These are phyloP conservation scores for Griposia aprilina DNA, from an alignment of 2,888 invertebrate genomes.

Conservation along the genomic window DNA sequence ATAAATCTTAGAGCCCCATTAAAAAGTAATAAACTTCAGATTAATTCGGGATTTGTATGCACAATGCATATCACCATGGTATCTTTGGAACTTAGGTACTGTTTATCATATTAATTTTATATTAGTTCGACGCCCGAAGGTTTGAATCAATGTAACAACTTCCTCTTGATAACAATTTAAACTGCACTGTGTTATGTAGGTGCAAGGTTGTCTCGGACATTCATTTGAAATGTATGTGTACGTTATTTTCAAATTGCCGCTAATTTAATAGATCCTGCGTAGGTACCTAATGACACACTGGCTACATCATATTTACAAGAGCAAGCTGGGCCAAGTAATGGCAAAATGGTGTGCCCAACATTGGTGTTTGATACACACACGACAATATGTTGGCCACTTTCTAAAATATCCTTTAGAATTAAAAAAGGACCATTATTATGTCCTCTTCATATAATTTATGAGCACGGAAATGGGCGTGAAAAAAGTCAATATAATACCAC, in stretches of 20 bases:
- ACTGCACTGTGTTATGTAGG: slow-evolving; percentile 42
- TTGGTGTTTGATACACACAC: background rate
- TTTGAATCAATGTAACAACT: slow-evolving; percentile 44
- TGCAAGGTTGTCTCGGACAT: slow-evolving; percentile 54
- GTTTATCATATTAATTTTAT: slow-evolving; percentile 56
- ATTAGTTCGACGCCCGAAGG: slow-evolving; percentile 44
- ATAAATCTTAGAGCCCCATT: slow-evolving; percentile 47
- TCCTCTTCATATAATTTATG: background rate
- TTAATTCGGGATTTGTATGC: slow-evolving; percentile 54
- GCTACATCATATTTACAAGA: background rate
- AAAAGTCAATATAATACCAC: background rate
- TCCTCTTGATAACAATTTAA: slow-evolving; percentile 45
- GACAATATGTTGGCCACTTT: background rate
- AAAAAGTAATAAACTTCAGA: slow-evolving; percentile 55
- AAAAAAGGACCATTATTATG: background rate
- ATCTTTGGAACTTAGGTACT: slow-evolving; percentile 36
- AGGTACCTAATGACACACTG: background rate
- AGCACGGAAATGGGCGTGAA: background rate
- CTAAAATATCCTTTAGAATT: slow-evolving; percentile 6
- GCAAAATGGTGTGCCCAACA: background rate
- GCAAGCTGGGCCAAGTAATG: background rate
- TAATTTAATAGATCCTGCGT: slow-evolving; percentile 46
- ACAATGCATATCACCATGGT: slow-evolving; percentile 22
- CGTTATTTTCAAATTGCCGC: slow-evolving; percentile 32
- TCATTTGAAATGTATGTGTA: slow-evolving; percentile 15